Evolutionary conservation across 2,113 vertebrate genomes (phyloP), one percentile per base, ranked within the genome.

Genomic region (Arenaria interpres): DNA sequence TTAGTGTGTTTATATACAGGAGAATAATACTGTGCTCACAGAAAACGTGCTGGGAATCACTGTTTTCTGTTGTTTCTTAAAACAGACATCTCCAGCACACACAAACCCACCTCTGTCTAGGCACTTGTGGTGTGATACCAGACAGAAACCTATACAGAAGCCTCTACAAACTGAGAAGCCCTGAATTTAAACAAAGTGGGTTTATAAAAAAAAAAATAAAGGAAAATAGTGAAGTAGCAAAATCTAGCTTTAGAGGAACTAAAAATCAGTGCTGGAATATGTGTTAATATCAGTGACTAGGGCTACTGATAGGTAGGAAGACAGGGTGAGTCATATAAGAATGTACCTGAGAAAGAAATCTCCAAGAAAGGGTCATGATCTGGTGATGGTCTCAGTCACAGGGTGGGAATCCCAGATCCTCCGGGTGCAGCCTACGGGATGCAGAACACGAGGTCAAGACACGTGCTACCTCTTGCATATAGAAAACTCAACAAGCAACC

Each of bases 41-140:
- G 41, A 41, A 88, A 69, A 73, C 41, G 24, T 64, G 21, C 56
- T 64, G 60, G 69, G 45, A 75, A 39, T 50, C 10, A 24, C 24
- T 62, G 7, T 67, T 89, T 94, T 90, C 33, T 88, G 17, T 74
- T 92, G 45, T 88, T 94, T 84, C 75, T 73, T 79, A 12, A 74
- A 79, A 15, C 21, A 24, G 33, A 66, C 22, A 21, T 57, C 51
- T 88, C 37, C 23, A 88, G 54, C 12, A 37, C 23, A 14, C 10
- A 77, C 37, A 78, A 69, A 78, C 21, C 25, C 43, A 45, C 19
- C 32, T 56, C 48, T 43, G 6, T 32, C 16, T 28, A 53, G 12
- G 53, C 11, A 0, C 25, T 23, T 60, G 10, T 81, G 43, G 25
- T 78, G 28, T 41, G 20, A 46, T 57, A 46, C 32, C 30, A 87